phyloP scores from a whole-genome alignment of 2,113 vertebrate genomes.

The Myotis yumanensis region DNA sequence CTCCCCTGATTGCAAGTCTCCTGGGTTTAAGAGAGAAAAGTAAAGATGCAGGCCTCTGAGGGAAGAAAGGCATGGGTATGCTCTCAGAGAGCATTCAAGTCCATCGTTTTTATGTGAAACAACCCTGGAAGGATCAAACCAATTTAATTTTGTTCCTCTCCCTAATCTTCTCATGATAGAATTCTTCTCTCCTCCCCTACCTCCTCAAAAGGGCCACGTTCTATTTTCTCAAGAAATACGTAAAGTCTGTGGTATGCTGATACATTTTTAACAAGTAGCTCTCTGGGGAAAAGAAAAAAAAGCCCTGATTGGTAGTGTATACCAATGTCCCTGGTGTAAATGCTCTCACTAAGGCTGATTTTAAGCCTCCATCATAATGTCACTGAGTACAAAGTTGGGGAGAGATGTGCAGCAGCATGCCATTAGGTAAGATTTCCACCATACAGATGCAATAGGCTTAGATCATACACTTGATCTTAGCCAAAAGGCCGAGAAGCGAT shows the following conservation, averaged over 20 bases:
- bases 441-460: neutral
- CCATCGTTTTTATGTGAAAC: neutral
- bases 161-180: neutral
- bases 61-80: too few species aligned
- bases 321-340: neutral
- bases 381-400: neutral
- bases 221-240: neutral
- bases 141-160: neutral
- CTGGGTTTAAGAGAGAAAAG: too few species aligned
- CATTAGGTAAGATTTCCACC: neutral
- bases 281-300: neutral
- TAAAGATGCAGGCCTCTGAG: too few species aligned
- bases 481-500: too few species aligned
- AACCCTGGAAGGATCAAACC: neutral
- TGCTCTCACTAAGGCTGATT: neutral
- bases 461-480: too few species aligned
- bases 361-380: neutral
- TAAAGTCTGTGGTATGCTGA: neutral
- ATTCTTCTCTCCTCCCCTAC: neutral
- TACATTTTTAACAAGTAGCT: neutral
- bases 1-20: too few species aligned
- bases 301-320: neutral
- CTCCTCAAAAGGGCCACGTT: neutral
- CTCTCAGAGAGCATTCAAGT: too few species aligned
- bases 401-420: accelerated